Percentiles rank a stretch among this genome's conserved stretches.
phyloP scores from a whole-genome alignment of 92 coral and sea anemone species.

The Hydrozoanthus gracilis region DNA sequence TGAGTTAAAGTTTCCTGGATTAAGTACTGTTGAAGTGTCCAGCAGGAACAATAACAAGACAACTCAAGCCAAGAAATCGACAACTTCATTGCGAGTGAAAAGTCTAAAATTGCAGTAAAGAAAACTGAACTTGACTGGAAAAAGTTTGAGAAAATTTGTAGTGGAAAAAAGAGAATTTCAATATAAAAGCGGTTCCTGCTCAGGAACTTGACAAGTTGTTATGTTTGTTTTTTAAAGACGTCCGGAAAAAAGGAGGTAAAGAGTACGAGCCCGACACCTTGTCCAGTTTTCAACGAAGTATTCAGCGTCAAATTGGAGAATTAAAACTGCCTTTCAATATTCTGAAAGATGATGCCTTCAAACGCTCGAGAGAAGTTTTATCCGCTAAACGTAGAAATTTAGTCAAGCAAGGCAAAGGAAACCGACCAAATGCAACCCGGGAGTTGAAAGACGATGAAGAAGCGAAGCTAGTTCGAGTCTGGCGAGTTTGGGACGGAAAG shows the following conservation, averaged over 20 bases:
- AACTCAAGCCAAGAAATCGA: too few species aligned
- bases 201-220: constrained; percentile 48
- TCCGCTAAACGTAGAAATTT: constrained; percentile 46
- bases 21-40: too few species aligned
- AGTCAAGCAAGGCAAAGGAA: constrained; percentile 56
- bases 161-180: not conserved
- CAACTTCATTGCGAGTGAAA: too few species aligned
- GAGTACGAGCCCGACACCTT: constrained; percentile 60
- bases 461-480: constrained; percentile 21
- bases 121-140: constrained; percentile 39
- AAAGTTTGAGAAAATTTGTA: not conserved
- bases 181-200: constrained; percentile 33
- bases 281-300: constrained; percentile 44
- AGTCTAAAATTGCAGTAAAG: too few species aligned
- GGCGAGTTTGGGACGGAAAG: constrained; percentile 26
- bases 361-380: constrained; percentile 51
- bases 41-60: too few species aligned
- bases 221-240: constrained; percentile 36
- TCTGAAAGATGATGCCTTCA: constrained; percentile 47
- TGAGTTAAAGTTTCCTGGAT: too few species aligned
- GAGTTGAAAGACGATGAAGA: constrained; percentile 17
- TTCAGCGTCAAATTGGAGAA: constrained; percentile 43
- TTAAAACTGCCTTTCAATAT: constrained; percentile 28
- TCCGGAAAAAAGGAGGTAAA: constrained; percentile 43
- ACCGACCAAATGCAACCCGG: too few species aligned